A percentile compares a stretch with the other conserved stretches of the same genome.
Conservation (phyloP, 1,140 invertebrate species). For the Polypedilum vanderplanki region DNA sequence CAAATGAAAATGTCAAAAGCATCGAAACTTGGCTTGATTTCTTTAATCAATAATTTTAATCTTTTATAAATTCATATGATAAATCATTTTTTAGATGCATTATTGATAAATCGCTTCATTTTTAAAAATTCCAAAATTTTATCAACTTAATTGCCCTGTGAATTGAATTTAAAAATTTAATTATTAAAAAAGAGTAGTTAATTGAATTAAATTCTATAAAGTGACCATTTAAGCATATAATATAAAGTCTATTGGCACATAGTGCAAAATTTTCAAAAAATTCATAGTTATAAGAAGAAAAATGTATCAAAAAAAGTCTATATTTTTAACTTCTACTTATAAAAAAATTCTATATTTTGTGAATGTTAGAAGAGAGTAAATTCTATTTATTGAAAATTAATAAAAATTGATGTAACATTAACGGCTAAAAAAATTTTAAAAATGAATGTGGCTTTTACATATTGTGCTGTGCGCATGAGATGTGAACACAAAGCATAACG, state of each 20-base stretch:
- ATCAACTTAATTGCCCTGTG: too few species aligned
- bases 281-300: not conserved
- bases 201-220: too few species aligned
- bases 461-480: slow-evolving; percentile 8
- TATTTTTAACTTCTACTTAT: not conserved
- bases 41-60: too few species aligned
- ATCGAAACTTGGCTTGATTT: too few species aligned
- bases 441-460: not conserved
- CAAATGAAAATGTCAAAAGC: too few species aligned
- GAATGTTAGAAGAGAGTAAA: not conserved
- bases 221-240: not conserved
- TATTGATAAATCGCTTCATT: too few species aligned
- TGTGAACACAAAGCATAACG: not conserved
- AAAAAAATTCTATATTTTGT: not conserved
- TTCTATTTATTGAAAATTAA: not conserved
- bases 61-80: too few species aligned
- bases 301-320: not conserved
- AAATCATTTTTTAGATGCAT: too few species aligned
- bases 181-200: too few species aligned
- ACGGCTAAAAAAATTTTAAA: not conserved
- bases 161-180: too few species aligned
- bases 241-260: not conserved
- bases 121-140: too few species aligned
- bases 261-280: slow-evolving; percentile 4
- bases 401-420: not conserved